Evolutionary conservation across 2,797 vertebrate species (phyloP).

Genomic region (Podargus strigoides): DNA sequence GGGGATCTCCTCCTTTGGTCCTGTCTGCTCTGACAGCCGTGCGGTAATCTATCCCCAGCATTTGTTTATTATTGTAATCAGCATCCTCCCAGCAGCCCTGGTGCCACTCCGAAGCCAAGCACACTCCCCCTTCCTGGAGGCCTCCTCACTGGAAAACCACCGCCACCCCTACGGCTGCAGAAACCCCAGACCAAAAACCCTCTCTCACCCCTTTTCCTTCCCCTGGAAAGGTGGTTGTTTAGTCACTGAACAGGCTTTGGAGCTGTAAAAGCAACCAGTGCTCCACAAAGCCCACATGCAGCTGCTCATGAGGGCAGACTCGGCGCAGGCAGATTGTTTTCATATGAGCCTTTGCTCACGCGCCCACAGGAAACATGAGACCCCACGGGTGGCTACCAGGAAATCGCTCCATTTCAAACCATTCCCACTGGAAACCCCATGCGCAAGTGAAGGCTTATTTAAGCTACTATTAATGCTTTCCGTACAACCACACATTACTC

Average conservation of each 20-base stretch:
- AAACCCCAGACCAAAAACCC: background rate
- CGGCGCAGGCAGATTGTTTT: constrained; percentile 10
- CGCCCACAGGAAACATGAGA: constrained; percentile 41
- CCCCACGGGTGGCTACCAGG: constrained; percentile 30
- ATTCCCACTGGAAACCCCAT: background rate
- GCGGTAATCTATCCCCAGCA: constrained; percentile 71
- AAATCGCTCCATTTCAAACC: constrained; percentile 32
- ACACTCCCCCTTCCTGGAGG: constrained; percentile 93
- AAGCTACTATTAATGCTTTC: constrained; percentile 18
- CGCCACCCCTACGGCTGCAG: constrained; percentile 24
- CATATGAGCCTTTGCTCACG: background rate
- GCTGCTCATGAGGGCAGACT: background rate
- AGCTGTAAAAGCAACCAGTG: background rate
- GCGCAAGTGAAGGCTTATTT: background rate
- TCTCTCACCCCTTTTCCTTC: background rate
- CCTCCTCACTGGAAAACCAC: constrained; percentile 68
- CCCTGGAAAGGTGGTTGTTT: background rate
- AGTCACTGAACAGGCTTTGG: background rate
- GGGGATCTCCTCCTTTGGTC: constrained; percentile 30
- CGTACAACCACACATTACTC: background rate
- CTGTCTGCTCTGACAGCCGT: constrained; percentile 42
- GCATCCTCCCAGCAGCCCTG: constrained; percentile 86
- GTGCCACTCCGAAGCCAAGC: constrained; percentile 73
- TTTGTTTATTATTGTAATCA: constrained; percentile 98
- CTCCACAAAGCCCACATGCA: background rate